A percentile compares a stretch with the other conserved stretches of the same genome.
Conservation (phyloP, 2,888 invertebrate genomes). For the Cordilura impudica region DNA sequence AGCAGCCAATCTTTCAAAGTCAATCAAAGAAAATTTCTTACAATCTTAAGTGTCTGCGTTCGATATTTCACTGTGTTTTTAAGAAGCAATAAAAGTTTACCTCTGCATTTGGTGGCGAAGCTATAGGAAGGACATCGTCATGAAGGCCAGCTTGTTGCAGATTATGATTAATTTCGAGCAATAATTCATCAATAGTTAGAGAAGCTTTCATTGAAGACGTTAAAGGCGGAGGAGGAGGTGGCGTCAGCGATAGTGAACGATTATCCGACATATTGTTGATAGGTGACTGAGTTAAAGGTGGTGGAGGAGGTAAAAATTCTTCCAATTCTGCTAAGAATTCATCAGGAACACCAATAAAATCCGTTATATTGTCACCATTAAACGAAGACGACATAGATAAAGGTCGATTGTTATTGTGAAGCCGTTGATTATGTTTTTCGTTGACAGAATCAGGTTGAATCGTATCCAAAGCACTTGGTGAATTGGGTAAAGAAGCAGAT, state of each 20-base stretch:
- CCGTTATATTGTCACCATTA: slow-evolving; percentile 35
- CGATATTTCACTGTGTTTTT: no score
- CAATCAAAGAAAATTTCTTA: no score
- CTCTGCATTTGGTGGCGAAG: slow-evolving; percentile 40
- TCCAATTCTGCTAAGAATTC: slow-evolving; percentile 49
- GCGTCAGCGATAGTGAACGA: slow-evolving; percentile 24
- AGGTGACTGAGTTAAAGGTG: slow-evolving; percentile 6
- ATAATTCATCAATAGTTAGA: slow-evolving; percentile 70
- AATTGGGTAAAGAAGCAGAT: slow-evolving; percentile 42
- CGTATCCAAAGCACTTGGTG: not conserved
- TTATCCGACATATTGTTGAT: slow-evolving; percentile 31
- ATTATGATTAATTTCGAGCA: slow-evolving; percentile 73
- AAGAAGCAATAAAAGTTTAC: no score
- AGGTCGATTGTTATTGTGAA: not conserved
- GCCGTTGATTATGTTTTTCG: not conserved
- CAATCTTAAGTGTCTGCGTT: no score
- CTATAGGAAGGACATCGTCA: slow-evolving; percentile 61
- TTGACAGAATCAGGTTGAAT: not conserved
- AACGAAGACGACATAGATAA: slow-evolving; percentile 33
- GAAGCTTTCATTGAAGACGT: slow-evolving; percentile 51
- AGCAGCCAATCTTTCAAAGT: no score
- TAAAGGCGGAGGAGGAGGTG: slow-evolving; percentile 29
- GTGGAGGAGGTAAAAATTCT: slow-evolving; percentile 51
- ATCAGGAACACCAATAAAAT: slow-evolving; percentile 55
- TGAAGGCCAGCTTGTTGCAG: slow-evolving; percentile 68